Conservation (phyloP, 2,113 vertebrate genomes). For the Delphinus delphis region DNA sequence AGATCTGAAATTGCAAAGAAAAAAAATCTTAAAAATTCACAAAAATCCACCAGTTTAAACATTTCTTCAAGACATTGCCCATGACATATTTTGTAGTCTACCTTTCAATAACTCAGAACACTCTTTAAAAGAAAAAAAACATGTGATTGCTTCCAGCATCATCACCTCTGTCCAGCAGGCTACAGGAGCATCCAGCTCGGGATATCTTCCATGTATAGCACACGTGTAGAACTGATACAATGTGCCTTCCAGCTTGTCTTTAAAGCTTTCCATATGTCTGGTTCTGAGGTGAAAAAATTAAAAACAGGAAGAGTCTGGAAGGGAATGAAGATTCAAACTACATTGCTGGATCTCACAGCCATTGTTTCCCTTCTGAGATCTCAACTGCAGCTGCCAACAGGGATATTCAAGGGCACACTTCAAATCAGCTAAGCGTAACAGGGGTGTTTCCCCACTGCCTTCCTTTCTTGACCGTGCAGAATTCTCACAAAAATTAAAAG, state of each 20-base stretch:
- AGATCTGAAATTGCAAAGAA: background rate
- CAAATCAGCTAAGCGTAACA: background rate
- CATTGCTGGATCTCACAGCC: background rate
- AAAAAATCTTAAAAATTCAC: background rate
- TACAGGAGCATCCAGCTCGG: background rate
- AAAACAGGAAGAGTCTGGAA: conserved; percentile 43
- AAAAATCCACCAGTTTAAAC: background rate
- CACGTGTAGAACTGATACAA: background rate
- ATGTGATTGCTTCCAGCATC: background rate
- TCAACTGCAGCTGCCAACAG: background rate
- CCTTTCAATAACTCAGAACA: background rate
- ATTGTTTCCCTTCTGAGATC: background rate
- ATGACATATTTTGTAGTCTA: background rate
- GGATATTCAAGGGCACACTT: background rate
- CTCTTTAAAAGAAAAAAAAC: background rate
- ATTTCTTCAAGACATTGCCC: background rate
- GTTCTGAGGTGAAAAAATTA: conserved; percentile 20
- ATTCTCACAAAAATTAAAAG: background rate
- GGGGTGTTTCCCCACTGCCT: background rate
- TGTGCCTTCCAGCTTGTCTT: background rate
- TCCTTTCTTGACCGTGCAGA: background rate
- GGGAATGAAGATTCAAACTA: conserved; percentile 6
- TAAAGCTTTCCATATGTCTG: background rate
- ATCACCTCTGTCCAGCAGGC: background rate
- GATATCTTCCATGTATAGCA: background rate